Conservation (phyloP, 2,888 invertebrate species). For the Philhelius pedissequus region DNA sequence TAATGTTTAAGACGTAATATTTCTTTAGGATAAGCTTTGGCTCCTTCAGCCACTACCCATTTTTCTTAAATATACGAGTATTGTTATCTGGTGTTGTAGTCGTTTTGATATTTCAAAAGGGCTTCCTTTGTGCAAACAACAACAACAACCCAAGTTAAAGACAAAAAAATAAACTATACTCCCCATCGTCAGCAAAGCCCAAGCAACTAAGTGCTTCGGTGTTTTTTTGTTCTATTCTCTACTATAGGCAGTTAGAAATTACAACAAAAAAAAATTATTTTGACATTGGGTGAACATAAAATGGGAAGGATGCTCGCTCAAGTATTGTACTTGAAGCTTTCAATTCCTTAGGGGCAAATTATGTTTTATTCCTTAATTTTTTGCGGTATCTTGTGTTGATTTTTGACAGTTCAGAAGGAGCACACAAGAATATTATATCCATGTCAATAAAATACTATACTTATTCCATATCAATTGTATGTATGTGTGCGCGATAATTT, state of each 20-base stretch:
- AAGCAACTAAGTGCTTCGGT: neutral
- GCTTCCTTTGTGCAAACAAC: slow-evolving; percentile 14
- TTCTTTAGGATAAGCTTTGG: neutral
- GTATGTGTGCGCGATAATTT: slow-evolving; percentile 33
- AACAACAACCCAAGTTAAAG: neutral
- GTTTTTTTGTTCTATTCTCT: neutral
- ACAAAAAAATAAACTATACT: neutral
- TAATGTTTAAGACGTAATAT: neutral
- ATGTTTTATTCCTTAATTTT: slow-evolving; percentile 38
- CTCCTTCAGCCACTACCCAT: neutral
- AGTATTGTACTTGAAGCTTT: slow-evolving; percentile 46
- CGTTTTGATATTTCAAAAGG: slow-evolving; percentile 34
- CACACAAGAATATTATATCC: neutral
- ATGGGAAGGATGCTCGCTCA: neutral
- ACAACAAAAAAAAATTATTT: neutral
- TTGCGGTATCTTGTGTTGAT: neutral
- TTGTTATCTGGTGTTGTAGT: slow-evolving; percentile 27
- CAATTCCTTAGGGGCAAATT: slow-evolving; percentile 54
- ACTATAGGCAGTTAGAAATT: neutral
- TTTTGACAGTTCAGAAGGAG: neutral
- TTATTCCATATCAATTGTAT: neutral
- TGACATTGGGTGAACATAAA: neutral
- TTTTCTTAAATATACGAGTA: neutral
- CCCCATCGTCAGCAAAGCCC: neutral
- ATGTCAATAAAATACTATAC: neutral